Evolutionary conservation across 1,140 invertebrate species (phyloP), one percentile per base, ranked within the genome.

Genomic region (Amphibalanus amphitrite): DNA sequence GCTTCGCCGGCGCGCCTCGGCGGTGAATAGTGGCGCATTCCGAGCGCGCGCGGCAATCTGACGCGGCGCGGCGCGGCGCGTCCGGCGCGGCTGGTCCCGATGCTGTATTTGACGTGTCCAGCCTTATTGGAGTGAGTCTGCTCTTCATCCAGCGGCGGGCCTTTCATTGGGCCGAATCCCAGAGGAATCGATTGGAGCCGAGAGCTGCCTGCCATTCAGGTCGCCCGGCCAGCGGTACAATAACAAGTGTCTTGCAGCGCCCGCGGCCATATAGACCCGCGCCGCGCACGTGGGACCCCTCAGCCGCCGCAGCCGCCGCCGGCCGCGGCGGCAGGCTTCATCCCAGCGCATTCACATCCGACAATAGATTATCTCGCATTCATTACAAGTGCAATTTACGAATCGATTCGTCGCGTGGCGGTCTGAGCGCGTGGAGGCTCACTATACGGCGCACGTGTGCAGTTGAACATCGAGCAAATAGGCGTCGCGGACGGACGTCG

Each of bases 41-140:
- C 33, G 15, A 40, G 28, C 69, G 33, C n/a, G 69, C n/a, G n/a
- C 69, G 47, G 28, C 47, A 29, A 68, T 67, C 71, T 26, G 29
- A n/a, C n/a, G n/a, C n/a, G 29, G 71, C 47, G 33, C 64, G 67
- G n/a, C n/a, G 33, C 29, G 29, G 29, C 69, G 38, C 47, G 65
- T 20, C 71, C 25, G 59, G 17, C 29, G n/a, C 28, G 28, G 25
- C 71, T 38, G 30, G 3, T 68, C 29, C 8, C 23, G 28, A 23
- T 1, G 47, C 47, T 59, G 47, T 59, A 69, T 69, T 69, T 69
- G 69, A 40, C 69, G 33, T 38, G 33, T 69, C 47, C 69, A 15
- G 28, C 69, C n/a, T 26, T 40, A 69, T 69, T 26, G 69, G 33
- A 40, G n/a, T 15, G 33, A 69, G 47, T 13, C 47, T 13, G 6